Conservation (phyloP, 2,113 vertebrate species). For the Paracanthobrama guichenoti region DNA sequence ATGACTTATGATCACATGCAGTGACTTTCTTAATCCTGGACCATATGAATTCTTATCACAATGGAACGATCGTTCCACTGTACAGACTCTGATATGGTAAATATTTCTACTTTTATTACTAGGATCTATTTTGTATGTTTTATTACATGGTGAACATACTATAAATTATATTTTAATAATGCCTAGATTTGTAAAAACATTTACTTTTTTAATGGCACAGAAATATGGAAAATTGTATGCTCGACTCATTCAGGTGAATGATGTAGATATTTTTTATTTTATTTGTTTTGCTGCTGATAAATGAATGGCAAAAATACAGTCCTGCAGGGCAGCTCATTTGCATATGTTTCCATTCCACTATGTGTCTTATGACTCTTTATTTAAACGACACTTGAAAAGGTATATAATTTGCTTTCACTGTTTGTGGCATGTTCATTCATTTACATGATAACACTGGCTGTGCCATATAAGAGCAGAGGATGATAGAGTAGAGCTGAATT, state of each 20-base stretch:
- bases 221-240: slow-evolving; percentile 58
- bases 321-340: slow-evolving; percentile 57
- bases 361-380: slow-evolving; percentile 36
- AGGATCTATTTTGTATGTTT: slow-evolving; percentile 74
- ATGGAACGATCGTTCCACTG: slow-evolving; percentile 44
- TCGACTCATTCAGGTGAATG: slow-evolving; percentile 45
- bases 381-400: slow-evolving; percentile 25
- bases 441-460: background rate
- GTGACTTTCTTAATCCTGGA: background rate
- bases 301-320: slow-evolving; percentile 45
- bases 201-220: slow-evolving; percentile 70
- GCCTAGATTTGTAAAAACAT: slow-evolving; percentile 71
- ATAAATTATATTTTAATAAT: slow-evolving; percentile 75
- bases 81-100: slow-evolving; percentile 63
- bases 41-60: slow-evolving; percentile 6
- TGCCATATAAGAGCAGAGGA: slow-evolving; percentile 10
- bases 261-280: slow-evolving; percentile 52
- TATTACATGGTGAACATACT: slow-evolving; percentile 59
- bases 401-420: background rate
- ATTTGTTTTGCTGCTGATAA: slow-evolving; percentile 51
- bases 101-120: slow-evolving; percentile 68
- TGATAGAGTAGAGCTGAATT: slow-evolving; percentile 3
- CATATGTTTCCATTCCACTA: slow-evolving; percentile 20
- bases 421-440: background rate
- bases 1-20: slow-evolving; percentile 36